A percentile compares a stretch with the other conserved stretches of the same genome.
Conservation (phyloP, 2,797 vertebrate species). For the Onychomys leucogaster region DNA sequence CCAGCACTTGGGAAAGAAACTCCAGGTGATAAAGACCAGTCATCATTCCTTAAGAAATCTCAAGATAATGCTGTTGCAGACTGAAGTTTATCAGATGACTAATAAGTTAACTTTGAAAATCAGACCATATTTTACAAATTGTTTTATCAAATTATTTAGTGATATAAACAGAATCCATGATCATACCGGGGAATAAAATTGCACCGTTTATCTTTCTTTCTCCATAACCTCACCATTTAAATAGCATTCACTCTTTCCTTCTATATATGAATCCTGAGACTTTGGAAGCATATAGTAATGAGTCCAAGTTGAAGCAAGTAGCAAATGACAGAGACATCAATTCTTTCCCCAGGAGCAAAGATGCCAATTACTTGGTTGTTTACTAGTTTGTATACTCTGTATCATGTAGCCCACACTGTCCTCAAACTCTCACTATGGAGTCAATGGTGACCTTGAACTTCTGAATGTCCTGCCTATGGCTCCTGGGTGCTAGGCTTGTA, state of each 20-base stretch:
- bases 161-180: not conserved
- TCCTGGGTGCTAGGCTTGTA: not conserved
- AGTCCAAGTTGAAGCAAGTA: not conserved
- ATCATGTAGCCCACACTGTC: not conserved
- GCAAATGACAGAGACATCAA: not conserved
- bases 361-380: not conserved
- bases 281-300: not conserved
- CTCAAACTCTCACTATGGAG: not conserved
- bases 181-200: not conserved
- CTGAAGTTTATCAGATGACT: not conserved
- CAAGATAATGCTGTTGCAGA: not conserved
- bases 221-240: not conserved
- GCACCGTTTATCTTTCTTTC: not conserved
- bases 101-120: conserved; percentile 2
- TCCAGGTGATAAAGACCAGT: not conserved
- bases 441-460: not conserved
- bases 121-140: not conserved
- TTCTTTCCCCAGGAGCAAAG: not conserved
- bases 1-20: too few relatives aligned
- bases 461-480: not conserved
- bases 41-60: not conserved
- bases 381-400: not conserved
- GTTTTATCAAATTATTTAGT: not conserved
- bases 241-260: not conserved
- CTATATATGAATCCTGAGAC: not conserved